Evolutionary conservation across 2,113 vertebrate species (phyloP).

Genomic region (Nibea coibor): DNA sequence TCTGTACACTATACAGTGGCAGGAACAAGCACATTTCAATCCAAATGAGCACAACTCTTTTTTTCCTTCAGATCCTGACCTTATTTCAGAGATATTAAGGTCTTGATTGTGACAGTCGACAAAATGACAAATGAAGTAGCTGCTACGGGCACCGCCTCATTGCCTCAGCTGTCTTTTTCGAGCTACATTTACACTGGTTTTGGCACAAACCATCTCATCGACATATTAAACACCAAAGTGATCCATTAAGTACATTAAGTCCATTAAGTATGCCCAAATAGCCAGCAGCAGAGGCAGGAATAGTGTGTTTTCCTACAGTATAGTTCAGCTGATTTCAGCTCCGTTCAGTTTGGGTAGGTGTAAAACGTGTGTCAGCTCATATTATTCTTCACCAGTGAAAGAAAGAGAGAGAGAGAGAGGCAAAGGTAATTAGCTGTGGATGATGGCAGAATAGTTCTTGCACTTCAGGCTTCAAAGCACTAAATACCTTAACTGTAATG

Average conservation of each 20-base stretch:
- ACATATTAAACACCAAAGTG: slow-evolving; percentile 39
- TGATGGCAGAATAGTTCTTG: slow-evolving; percentile 15
- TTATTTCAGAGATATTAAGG: background rate
- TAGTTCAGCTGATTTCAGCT: slow-evolving; percentile 24
- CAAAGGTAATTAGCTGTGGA: slow-evolving; percentile 35
- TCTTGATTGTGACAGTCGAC: slow-evolving; percentile 27
- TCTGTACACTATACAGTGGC: slow-evolving; percentile 53
- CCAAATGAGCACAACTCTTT: background rate
- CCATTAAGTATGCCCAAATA: slow-evolving; percentile 19
- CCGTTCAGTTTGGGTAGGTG: slow-evolving; percentile 15
- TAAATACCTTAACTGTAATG: slow-evolving; percentile 22
- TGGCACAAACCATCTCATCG: slow-evolving; percentile 40
- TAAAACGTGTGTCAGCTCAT: slow-evolving; percentile 20
- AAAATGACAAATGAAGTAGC: slow-evolving; percentile 31
- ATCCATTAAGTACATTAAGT: slow-evolving; percentile 35
- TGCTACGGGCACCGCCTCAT: background rate
- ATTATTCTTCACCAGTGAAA: slow-evolving; percentile 20
- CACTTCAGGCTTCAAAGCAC: background rate
- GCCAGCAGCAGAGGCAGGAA: background rate
- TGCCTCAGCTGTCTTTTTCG: background rate
- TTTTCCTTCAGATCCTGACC: background rate
- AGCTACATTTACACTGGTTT: slow-evolving; percentile 51
- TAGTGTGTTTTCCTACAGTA: slow-evolving; percentile 4
- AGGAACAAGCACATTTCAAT: background rate
- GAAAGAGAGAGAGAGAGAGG: background rate